A percentile compares a stretch with the other conserved stretches of the same genome.
phyloP scores from a whole-genome alignment of 2,113 vertebrate species.

The Chlamydotis undulata region DNA sequence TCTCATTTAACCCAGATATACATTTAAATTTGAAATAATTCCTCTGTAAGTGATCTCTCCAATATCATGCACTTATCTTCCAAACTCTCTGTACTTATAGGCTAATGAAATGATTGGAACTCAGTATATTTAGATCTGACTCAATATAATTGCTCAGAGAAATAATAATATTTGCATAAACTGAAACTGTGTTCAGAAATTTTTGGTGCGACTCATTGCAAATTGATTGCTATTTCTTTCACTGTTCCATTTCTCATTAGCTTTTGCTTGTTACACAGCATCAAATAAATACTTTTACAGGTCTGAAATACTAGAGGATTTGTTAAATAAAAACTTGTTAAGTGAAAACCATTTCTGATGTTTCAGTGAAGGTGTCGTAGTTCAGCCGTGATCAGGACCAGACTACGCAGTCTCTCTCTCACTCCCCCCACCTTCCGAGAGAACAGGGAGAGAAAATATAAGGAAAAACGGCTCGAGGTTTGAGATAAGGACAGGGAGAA shows the following conservation, averaged over 20 bases:
- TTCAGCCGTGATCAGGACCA: too few species aligned
- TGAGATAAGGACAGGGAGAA: too few species aligned
- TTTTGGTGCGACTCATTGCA: neutral
- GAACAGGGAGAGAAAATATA: too few species aligned
- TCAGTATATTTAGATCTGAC: neutral
- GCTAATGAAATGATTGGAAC: neutral
- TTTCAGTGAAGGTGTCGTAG: neutral
- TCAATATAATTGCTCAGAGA: neutral
- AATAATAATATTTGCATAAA: neutral
- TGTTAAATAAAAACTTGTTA: neutral
- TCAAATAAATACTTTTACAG: neutral
- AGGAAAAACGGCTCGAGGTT: too few species aligned
- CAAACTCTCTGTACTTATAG: neutral
- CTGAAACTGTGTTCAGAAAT: accelerated
- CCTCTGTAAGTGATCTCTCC: neutral
- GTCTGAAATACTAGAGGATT: neutral
- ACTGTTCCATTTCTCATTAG: neutral
- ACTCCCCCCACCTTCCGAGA: too few species aligned
- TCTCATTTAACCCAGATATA: neutral
- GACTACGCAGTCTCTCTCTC: too few species aligned
- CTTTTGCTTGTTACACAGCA: neutral
- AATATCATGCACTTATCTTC: neutral
- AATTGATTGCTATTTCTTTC: neutral
- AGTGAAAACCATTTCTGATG: neutral
- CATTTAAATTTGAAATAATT: neutral